phyloP scores from a whole-genome alignment of 2,888 invertebrate genomes.

The Coleophora deauratella region DNA sequence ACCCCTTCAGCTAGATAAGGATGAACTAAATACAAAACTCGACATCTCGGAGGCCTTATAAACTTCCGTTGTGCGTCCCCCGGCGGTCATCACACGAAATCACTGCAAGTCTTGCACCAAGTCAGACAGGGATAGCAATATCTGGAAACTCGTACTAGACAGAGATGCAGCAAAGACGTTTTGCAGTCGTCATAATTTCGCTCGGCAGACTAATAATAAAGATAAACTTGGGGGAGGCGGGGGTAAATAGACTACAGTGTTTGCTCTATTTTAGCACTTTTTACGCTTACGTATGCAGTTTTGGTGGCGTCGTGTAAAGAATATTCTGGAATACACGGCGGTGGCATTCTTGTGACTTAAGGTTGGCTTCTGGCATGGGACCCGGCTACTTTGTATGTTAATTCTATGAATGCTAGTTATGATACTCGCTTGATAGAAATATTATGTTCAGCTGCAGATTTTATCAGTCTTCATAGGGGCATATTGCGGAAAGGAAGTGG shows the following conservation, averaged over 20 bases:
- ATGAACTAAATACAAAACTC: slow-evolving; percentile 45
- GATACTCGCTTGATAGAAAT: too few relatives aligned
- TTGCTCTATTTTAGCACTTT: slow-evolving; percentile 8
- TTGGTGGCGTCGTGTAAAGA: slow-evolving; percentile 2
- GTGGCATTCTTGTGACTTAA: slow-evolving; percentile 3
- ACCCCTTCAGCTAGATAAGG: slow-evolving; percentile 46
- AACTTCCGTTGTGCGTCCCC: slow-evolving; percentile 41
- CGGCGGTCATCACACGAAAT: slow-evolving; percentile 46
- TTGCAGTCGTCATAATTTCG: slow-evolving; percentile 76
- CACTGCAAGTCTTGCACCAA: slow-evolving; percentile 46
- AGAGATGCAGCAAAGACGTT: slow-evolving; percentile 43
- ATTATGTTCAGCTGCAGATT: too few relatives aligned
- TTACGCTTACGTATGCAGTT: slow-evolving; percentile 8
- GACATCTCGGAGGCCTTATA: slow-evolving; percentile 47
- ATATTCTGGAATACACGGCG: neutral
- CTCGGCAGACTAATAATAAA: slow-evolving; percentile 73
- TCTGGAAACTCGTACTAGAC: slow-evolving; percentile 13
- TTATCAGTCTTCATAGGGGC: too few relatives aligned
- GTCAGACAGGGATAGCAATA: slow-evolving; percentile 26
- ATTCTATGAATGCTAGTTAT: too few relatives aligned
- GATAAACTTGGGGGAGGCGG: slow-evolving; percentile 52
- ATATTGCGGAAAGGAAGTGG: too few relatives aligned
- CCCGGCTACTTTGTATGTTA: too few relatives aligned
- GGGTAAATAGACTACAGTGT: slow-evolving; percentile 11
- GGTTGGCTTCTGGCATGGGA: neutral